A percentile compares a stretch with the other conserved stretches of the same genome.
Evolutionary conservation across 2,113 vertebrate genomes (phyloP).

Genomic region (Acinonyx jubatus): DNA sequence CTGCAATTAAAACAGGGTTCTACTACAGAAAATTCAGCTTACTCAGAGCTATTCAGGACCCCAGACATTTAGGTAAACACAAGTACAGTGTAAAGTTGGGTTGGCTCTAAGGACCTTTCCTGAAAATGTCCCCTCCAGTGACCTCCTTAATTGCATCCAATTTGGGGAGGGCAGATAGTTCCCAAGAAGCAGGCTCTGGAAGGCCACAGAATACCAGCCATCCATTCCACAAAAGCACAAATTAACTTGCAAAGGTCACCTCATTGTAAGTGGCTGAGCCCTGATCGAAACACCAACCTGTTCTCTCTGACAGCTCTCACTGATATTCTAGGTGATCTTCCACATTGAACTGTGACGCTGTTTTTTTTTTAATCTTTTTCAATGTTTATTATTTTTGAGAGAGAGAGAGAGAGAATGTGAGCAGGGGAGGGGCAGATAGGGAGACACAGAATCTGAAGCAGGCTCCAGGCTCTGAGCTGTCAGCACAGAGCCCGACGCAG

Average conservation of each 20-base stretch:
- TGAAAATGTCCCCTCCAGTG: neutral
- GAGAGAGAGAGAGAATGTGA: too few relatives aligned
- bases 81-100: neutral
- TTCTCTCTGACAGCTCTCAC: neutral
- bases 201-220: neutral
- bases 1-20: neutral
- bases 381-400: too few relatives aligned
- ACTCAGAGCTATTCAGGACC: neutral
- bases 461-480: too few relatives aligned
- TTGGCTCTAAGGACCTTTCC: neutral
- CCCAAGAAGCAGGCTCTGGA: neutral
- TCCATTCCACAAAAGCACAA: neutral
- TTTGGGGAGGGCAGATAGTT: neutral
- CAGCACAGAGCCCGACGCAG: too few relatives aligned
- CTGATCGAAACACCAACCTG: neutral
- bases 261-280: neutral
- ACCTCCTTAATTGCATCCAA: neutral
- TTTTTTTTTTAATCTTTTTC: too few relatives aligned
- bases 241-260: conserved; percentile 30
- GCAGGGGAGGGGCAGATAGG: too few relatives aligned
- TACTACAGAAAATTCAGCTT: neutral
- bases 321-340: neutral
- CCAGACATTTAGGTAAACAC: neutral
- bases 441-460: too few relatives aligned
- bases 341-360: neutral